phyloP scores from a whole-genome alignment of 1,140 invertebrate genomes.

The Papilio aristodemus region DNA sequence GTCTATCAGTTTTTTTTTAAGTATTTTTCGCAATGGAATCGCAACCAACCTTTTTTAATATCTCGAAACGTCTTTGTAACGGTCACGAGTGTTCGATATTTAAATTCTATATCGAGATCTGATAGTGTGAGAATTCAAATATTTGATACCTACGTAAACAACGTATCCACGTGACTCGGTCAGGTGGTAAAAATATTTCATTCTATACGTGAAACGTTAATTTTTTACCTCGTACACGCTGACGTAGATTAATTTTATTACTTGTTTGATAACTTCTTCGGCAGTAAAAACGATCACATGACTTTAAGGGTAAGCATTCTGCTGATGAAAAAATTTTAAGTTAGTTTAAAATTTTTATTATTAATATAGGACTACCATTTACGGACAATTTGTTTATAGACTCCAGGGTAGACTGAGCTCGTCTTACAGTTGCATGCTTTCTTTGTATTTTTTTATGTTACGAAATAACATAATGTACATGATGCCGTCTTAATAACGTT shows the following conservation, averaged over 20 bases:
- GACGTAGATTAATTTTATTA: conserved; percentile 46
- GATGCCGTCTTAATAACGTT: too few relatives aligned
- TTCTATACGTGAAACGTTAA: conserved; percentile 34
- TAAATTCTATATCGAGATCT: conserved; percentile 18
- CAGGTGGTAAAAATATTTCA: conserved; percentile 51
- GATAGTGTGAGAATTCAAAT: conserved; percentile 24
- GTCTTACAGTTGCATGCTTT: too few relatives aligned
- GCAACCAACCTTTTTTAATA: neutral
- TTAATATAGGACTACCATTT: too few relatives aligned
- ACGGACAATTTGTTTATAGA: too few relatives aligned
- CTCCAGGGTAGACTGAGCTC: too few relatives aligned
- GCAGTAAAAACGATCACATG: conserved; percentile 49
- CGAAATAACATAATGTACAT: too few relatives aligned
- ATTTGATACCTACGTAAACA: too few relatives aligned
- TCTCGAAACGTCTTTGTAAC: neutral
- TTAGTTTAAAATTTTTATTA: neutral
- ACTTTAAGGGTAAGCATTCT: conserved; percentile 40
- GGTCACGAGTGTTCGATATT: conserved; percentile 16
- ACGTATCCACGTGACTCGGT: conserved; percentile 42
- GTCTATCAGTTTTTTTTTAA: neutral
- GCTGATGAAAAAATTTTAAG: neutral
- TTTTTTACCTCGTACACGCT: conserved; percentile 33
- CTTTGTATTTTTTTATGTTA: too few relatives aligned
- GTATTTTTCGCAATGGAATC: neutral
- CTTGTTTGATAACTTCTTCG: conserved; percentile 42